These are phyloP conservation scores for Crioceris asparagi DNA, from an alignment of 2,888 invertebrate species.

Conservation along the genomic window DNA sequence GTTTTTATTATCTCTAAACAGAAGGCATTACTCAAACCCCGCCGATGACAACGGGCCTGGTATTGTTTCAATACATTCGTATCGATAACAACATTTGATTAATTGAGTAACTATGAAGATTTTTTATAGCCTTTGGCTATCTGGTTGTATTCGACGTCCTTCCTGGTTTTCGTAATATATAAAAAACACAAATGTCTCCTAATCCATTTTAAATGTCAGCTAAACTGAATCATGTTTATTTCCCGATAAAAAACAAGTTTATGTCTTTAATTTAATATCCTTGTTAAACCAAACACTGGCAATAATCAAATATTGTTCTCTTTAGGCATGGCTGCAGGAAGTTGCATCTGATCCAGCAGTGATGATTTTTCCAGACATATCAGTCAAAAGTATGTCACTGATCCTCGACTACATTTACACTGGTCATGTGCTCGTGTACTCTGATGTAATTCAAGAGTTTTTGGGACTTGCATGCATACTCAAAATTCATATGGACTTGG, in stretches of 20 bases:
- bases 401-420: slow-evolving; percentile 59
- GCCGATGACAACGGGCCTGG: too few species aligned
- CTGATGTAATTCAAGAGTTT: slow-evolving; percentile 47
- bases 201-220: too few species aligned
- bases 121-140: too few species aligned
- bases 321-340: slow-evolving; percentile 29
- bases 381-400: slow-evolving; percentile 49
- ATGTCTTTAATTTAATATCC: background rate
- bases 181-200: too few species aligned
- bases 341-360: slow-evolving; percentile 45
- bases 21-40: too few species aligned
- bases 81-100: too few species aligned
- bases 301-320: slow-evolving; percentile 1
- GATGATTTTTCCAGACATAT: slow-evolving; percentile 55
- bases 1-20: too few species aligned
- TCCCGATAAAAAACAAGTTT: background rate
- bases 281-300: background rate
- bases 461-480: slow-evolving; percentile 43
- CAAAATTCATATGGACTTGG: slow-evolving; percentile 27
- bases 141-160: too few species aligned
- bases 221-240: too few species aligned
- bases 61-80: too few species aligned
- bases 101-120: too few species aligned
- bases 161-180: too few species aligned
- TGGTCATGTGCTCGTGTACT: slow-evolving; percentile 51